Percentiles rank a stretch among this genome's conserved stretches.
These are phyloP conservation scores for Artibeus lituratus DNA, from an alignment of 2,797 vertebrate genomes.

Conservation along the genomic window DNA sequence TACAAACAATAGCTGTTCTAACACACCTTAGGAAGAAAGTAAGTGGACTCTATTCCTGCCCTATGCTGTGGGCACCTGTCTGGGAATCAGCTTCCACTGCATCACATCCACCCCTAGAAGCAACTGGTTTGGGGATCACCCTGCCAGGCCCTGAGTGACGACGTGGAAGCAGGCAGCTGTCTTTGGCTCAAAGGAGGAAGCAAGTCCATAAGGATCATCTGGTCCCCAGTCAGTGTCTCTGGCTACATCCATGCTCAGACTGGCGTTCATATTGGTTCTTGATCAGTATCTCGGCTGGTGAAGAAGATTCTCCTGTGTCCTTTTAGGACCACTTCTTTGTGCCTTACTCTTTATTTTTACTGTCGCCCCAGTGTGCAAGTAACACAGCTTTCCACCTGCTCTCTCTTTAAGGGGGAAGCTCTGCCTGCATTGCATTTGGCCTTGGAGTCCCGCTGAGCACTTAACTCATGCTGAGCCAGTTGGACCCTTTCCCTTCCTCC, in stretches of 20 bases:
- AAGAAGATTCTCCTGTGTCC: background rate
- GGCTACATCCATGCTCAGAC: background rate
- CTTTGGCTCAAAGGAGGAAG: background rate
- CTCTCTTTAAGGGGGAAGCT: background rate
- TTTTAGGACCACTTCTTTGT: background rate
- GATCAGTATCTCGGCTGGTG: background rate
- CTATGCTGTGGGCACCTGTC: background rate
- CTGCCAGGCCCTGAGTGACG: background rate
- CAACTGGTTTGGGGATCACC: background rate
- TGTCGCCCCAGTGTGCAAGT: background rate
- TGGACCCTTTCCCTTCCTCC: background rate
- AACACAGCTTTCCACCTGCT: background rate
- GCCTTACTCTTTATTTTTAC: background rate
- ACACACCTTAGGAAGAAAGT: background rate
- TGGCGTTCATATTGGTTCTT: background rate
- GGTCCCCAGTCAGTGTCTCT: background rate
- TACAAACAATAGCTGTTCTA: background rate
- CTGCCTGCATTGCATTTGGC: background rate
- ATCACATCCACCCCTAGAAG: background rate
- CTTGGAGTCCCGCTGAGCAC: background rate
- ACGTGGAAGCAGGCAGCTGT: background rate
- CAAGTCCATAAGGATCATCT: background rate
- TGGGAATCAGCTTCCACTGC: background rate
- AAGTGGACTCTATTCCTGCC: background rate
- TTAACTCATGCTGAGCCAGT: background rate